Evolutionary conservation across 2,888 invertebrate species (phyloP), one percentile per base, ranked within the genome.

Genomic region (Torymus texanus): DNA sequence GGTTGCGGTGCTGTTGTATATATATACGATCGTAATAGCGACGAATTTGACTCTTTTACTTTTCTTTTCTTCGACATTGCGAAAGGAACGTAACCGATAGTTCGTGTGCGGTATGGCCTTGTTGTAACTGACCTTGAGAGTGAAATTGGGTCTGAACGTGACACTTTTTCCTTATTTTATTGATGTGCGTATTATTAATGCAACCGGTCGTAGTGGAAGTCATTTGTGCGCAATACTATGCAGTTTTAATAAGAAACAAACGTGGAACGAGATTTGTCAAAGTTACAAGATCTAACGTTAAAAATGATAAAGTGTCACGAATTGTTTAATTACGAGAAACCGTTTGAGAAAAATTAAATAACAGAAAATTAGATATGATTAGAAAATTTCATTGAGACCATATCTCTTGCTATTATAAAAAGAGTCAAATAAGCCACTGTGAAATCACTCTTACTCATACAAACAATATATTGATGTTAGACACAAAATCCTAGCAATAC

Each of bases 1-100:
- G 41, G 41, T 41, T 41, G 41, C 41, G 41, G 41, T 41, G 41
- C 8, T 53, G 29, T 21, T 21, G 21, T 21, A 21, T 21, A 21
- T 21, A 21, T 2, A 21, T 63, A 21, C 10, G 29, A 51, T n/a
- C 50, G 18, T 63, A 51, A 16, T 58, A 2, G 55, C 18, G 59
- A 63, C 65, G 63, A 65, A 73, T 77, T 73, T 80, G 73, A 73
- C 67, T 80, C 65, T 73, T 71, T 70, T 58, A 16, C 13, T 63
- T 50, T 62, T 14, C 41, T 2, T 16, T 50, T n/a, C n/a, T n/a
- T 62, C 10, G 41, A 0, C 41, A 8, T 73, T 73, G 2, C 18
- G 62, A 67, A 68, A 73, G 16, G 41, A 5, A 41, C 8, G 41
- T 8, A 4, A 41, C 29, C 3, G 50, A 55, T 65, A 18, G 41